Evolutionary conservation across 2,113 vertebrate genomes (phyloP).

Genomic region (Paramisgurnus dabryanus): DNA sequence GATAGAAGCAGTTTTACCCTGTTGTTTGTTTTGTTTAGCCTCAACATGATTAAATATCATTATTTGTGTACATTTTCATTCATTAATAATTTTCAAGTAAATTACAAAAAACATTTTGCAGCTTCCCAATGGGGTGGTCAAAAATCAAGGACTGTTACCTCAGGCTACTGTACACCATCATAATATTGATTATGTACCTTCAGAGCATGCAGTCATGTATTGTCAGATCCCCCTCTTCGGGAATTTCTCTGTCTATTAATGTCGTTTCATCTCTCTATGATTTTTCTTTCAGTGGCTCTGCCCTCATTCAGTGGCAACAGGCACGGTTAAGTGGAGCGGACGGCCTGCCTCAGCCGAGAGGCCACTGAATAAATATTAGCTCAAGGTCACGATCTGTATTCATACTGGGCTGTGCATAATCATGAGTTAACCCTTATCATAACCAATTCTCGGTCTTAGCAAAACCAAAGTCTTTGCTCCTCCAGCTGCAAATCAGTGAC

Average conservation of each 20-base stretch:
- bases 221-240: background rate
- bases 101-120: background rate
- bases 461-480: background rate
- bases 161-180: background rate
- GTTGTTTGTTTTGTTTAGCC: background rate
- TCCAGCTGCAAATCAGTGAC: slow-evolving; percentile 14
- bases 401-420: slow-evolving; percentile 63
- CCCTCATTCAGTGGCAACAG: slow-evolving; percentile 49
- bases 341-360: slow-evolving; percentile 49
- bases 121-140: background rate
- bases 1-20: background rate
- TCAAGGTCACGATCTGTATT: slow-evolving; percentile 68
- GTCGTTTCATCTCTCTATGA: background rate
- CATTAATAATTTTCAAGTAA: background rate
- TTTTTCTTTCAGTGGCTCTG: background rate
- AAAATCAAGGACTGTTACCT: slow-evolving; percentile 1
- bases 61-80: background rate
- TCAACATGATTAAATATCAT: background rate
- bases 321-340: slow-evolving; percentile 55
- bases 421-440: slow-evolving; percentile 57
- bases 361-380: slow-evolving; percentile 66
- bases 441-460: slow-evolving; percentile 49
- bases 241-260: background rate
- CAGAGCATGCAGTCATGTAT: background rate
- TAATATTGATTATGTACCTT: slow-evolving; percentile 8